Evolutionary conservation across 2,113 vertebrate species (phyloP).

Genomic region (Charadrius vociferus): DNA sequence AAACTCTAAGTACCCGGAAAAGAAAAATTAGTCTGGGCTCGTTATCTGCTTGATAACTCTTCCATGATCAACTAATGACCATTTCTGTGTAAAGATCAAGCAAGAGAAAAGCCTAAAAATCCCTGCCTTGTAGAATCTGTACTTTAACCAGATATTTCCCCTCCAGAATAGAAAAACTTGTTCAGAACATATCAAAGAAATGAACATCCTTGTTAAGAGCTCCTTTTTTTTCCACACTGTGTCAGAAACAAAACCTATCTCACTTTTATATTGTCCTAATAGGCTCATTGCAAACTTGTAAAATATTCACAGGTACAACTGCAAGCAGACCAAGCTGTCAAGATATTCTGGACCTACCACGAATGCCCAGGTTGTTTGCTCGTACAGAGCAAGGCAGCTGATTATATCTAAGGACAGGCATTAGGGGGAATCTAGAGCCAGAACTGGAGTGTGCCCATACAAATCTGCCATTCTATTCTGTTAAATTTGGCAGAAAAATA

Average conservation of each 20-base stretch:
- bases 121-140: not conserved
- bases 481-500: not conserved
- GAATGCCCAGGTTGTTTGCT: not conserved
- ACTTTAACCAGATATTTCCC: not conserved
- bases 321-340: not conserved
- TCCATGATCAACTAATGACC: not conserved
- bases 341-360: not conserved
- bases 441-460: not conserved
- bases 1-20: not conserved
- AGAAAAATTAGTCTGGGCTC: not conserved
- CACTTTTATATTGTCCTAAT: not conserved
- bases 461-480: not conserved
- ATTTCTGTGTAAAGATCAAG: not conserved
- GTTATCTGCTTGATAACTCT: not conserved
- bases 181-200: not conserved
- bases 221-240: rapidly evolving
- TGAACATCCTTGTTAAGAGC: not conserved
- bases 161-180: not conserved
- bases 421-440: not conserved
- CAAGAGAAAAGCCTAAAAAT: not conserved
- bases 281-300: not conserved
- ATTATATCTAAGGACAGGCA: not conserved
- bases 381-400: rapidly evolving
- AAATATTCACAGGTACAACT: not conserved
- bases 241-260: not conserved